Evolutionary conservation across 2,888 invertebrate species (phyloP).

Genomic region (Cephalotes varians): DNA sequence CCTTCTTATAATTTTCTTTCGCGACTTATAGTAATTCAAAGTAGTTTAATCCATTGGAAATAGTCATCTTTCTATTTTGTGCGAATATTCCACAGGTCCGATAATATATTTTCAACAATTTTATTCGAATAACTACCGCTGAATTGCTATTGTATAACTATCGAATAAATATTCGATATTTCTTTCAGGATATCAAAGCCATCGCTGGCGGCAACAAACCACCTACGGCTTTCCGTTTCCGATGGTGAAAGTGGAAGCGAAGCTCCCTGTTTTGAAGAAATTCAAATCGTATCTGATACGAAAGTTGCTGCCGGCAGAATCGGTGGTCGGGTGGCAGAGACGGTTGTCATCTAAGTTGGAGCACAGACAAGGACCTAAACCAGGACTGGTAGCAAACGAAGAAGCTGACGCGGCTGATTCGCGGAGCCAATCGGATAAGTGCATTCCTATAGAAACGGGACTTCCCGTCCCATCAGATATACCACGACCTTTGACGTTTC

Average conservation of each 20-base stretch:
- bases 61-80: not conserved
- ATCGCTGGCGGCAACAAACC: slow-evolving; percentile 38
- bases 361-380: slow-evolving; percentile 39
- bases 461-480: slow-evolving; percentile 84
- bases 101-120: not conserved
- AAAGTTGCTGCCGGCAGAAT: slow-evolving; percentile 74
- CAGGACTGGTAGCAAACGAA: slow-evolving; percentile 56
- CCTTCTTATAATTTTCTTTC: not conserved
- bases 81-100: no score
- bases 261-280: slow-evolving; percentile 76
- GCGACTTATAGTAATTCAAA: not conserved
- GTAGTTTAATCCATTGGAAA: not conserved
- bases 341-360: slow-evolving; percentile 44
- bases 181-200: not conserved
- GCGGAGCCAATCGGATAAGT: slow-evolving; percentile 85
- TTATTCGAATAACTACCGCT: not conserved
- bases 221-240: slow-evolving; percentile 23
- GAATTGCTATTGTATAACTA: not conserved
- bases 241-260: slow-evolving; percentile 36
- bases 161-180: not conserved
- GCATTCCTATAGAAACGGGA: slow-evolving; percentile 82
- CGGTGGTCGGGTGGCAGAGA: slow-evolving; percentile 50
- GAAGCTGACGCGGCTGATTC: slow-evolving; percentile 83
- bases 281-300: slow-evolving; percentile 80
- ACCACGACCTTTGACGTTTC: slow-evolving; percentile 83